Base-by-base conservation (phyloP, 1,140 invertebrate genomes). In the Ganaspis sp. region DNA sequence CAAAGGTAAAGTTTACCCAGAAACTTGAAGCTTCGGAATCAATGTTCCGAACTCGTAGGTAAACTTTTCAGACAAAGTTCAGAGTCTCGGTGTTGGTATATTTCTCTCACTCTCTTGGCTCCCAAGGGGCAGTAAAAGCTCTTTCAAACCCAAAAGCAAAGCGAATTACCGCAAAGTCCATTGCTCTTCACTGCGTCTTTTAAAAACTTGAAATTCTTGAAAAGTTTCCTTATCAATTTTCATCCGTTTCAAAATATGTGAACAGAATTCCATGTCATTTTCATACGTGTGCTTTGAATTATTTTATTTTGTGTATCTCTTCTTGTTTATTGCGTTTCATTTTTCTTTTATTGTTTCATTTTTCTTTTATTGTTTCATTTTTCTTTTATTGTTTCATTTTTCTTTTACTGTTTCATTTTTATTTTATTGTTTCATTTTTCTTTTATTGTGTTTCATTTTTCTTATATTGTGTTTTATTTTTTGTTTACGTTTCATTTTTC, bases 91-190 rank as follows among this genome's bases (percentile, higher is more conserved):
- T 49, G 29, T 73, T 64, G 53, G 76, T 74, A 69, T 70, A 58
- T 37, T 19, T 70, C 73, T 75, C 70, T 64, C 77, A 71, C 71
- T 75, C 74, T 81, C 73, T 69, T 37, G 45, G 69, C 19, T 69
- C 73, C 71, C 34, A 72, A 74, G 74, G 69, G 70, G 19, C 70
- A 78, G 69, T 69, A 70, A 75, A 69, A 78, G 75, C 81, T 81
- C 73, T 81, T 81, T 81, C 74, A 83, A 79, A 77, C 73, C 75
- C 64, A 71, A 78, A 83, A 79, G 81, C 71, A 81, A 83, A 83
- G 81, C 78, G 74, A 81, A 79, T 83, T 83, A 83, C 73, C 23
- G 45, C 73, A 76, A 77, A 83, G 58, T 64, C 75, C 74, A 72
- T 70, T 75, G 75, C 75, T 77, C 58, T 74, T 76, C 54, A 49